Evolutionary conservation across 2,113 vertebrate species (phyloP).

Genomic region (Pithys albifrons): DNA sequence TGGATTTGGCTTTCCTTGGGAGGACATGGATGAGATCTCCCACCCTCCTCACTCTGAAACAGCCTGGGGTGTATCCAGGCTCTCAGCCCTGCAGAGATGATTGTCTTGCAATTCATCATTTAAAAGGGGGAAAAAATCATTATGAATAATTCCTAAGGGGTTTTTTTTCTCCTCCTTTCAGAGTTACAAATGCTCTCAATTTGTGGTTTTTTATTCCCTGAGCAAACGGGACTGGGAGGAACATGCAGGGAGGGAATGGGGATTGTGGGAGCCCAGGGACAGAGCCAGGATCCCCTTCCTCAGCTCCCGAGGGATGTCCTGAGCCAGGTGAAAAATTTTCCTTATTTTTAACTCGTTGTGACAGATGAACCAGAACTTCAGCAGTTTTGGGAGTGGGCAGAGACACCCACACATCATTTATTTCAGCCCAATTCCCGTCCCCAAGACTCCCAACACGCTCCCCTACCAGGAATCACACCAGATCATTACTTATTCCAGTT

Average conservation of each 20-base stretch:
- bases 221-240: rapidly evolving
- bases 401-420: rapidly evolving
- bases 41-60: background rate
- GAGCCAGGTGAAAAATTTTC: background rate
- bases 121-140: background rate
- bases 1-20: background rate
- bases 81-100: background rate
- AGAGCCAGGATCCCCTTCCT: background rate
- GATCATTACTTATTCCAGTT: background rate
- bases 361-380: background rate
- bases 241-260: too few relatives aligned
- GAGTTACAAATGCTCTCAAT: background rate
- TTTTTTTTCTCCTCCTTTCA: background rate
- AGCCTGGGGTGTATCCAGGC: background rate
- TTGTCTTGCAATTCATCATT: background rate
- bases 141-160: background rate
- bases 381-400: background rate
- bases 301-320: background rate
- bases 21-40: background rate
- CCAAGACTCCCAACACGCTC: background rate
- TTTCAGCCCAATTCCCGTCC: background rate
- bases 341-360: background rate
- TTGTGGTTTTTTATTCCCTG: background rate
- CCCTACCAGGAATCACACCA: background rate
- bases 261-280: background rate